Percentiles rank a stretch among this genome's conserved stretches.
Conservation (phyloP, 92 coral and sea anemone species). For the Zoanthus sansibaricus region DNA sequence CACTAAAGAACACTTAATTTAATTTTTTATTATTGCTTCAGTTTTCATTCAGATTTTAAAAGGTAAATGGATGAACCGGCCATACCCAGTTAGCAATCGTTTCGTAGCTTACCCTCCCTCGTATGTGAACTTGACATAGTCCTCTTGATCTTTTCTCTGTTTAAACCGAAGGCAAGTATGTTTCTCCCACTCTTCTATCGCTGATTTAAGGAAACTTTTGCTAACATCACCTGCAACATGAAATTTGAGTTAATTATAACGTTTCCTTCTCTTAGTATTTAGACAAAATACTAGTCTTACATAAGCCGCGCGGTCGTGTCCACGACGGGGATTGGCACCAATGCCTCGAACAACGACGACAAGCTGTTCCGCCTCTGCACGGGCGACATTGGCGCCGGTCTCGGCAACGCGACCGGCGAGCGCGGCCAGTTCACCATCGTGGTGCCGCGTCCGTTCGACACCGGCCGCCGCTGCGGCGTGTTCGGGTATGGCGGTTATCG, state of each 20-base stretch:
- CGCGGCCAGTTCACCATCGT: too few relatives aligned
- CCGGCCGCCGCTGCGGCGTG: too few relatives aligned
- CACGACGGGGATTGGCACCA: too few relatives aligned
- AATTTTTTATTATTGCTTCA: too few relatives aligned
- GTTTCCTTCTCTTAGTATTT: background rate
- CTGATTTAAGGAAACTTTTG: constrained; percentile 61
- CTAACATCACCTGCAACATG: constrained; percentile 64
- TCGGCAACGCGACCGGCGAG: too few relatives aligned
- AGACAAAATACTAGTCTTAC: background rate
- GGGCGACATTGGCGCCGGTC: too few relatives aligned
- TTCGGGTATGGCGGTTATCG: too few relatives aligned
- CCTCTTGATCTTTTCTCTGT: constrained; percentile 64
- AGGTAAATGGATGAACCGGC: background rate
- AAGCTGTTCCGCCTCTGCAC: too few relatives aligned
- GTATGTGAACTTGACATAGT: constrained; percentile 87
- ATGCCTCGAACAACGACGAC: too few relatives aligned
- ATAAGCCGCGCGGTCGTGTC: too few relatives aligned
- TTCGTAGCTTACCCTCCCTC: constrained; percentile 80
- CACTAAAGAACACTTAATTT: too few relatives aligned
- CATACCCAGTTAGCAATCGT: background rate
- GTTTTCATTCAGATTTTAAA: background rate
- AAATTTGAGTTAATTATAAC: background rate
- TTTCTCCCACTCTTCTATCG: constrained; percentile 82
- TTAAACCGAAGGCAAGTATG: constrained; percentile 75
- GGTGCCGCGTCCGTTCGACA: too few relatives aligned